phyloP scores from a whole-genome alignment of 1,140 invertebrate genomes.

The Halictus rubicundus region DNA sequence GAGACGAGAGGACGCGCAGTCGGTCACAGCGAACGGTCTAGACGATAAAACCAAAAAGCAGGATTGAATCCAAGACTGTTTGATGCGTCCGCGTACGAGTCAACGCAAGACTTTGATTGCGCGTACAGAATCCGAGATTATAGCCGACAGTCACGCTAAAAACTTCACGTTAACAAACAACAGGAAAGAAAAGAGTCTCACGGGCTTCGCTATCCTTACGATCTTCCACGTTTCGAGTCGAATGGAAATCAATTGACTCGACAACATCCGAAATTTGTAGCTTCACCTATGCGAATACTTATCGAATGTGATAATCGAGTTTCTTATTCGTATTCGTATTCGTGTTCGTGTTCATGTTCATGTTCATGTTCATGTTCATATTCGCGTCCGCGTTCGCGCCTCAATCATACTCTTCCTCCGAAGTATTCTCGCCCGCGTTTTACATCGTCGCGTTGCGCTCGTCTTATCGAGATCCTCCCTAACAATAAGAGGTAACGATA shows the following conservation, averaged over 20 bases:
- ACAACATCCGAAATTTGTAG: neutral
- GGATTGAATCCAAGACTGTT: slow-evolving; percentile 72
- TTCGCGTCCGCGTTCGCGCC: too few species aligned
- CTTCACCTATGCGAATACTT: neutral
- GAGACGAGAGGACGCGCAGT: slow-evolving; percentile 75
- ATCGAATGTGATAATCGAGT: neutral
- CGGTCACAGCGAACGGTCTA: slow-evolving; percentile 74
- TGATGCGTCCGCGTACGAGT: neutral
- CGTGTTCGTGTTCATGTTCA: neutral
- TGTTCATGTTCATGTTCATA: too few species aligned
- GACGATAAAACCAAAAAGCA: slow-evolving; percentile 79
- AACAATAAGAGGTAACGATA: too few species aligned
- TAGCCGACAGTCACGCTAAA: neutral
- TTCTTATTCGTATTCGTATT: neutral
- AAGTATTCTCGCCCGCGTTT: neutral
- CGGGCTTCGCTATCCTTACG: neutral
- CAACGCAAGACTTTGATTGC: neutral
- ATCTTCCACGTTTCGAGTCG: too few species aligned
- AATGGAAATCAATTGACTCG: neutral
- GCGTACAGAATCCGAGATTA: neutral
- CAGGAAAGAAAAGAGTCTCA: neutral
- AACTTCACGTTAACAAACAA: neutral
- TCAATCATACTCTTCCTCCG: neutral
- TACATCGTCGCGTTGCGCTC: too few species aligned
- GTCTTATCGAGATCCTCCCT: too few species aligned